phyloP scores from a whole-genome alignment of 2,888 invertebrate genomes.

The Aproaerema taeniolella region DNA sequence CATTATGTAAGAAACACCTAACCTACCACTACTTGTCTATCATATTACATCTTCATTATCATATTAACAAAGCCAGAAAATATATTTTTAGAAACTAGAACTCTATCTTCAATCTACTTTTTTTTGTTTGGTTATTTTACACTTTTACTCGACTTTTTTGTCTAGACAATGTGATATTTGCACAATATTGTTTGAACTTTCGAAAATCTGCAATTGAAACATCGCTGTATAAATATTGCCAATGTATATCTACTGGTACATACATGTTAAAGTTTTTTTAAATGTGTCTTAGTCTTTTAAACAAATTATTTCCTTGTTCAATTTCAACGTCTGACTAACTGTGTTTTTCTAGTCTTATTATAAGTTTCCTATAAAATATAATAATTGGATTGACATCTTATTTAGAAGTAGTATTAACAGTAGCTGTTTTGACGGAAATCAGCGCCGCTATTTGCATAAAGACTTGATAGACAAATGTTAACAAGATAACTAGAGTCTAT shows the following conservation, averaged over 20 bases:
- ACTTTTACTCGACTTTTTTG: slow-evolving; percentile 48
- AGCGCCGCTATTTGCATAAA: slow-evolving; percentile 17
- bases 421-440: slow-evolving; percentile 10
- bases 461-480: slow-evolving; percentile 27
- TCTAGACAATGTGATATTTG: slow-evolving; percentile 58
- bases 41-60: slow-evolving; percentile 2
- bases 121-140: slow-evolving; percentile 22
- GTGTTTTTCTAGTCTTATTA: too few relatives aligned
- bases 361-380: too few relatives aligned
- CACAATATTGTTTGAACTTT: slow-evolving; percentile 65
- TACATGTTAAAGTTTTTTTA: too few relatives aligned
- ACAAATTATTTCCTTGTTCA: too few relatives aligned
- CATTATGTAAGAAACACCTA: neutral
- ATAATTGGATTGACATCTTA: too few relatives aligned
- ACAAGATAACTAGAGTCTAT: slow-evolving; percentile 26
- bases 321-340: too few relatives aligned
- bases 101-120: too few relatives aligned
- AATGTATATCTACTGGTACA: too few relatives aligned
- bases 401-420: too few relatives aligned
- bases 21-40: neutral
- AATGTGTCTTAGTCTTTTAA: too few relatives aligned
- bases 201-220: slow-evolving; percentile 65
- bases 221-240: slow-evolving; percentile 51
- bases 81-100: slow-evolving; percentile 22
- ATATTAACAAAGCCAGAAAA: slow-evolving; percentile 1